Conservation (phyloP, 2,888 invertebrate species). For the Azorinus chamasolen region DNA sequence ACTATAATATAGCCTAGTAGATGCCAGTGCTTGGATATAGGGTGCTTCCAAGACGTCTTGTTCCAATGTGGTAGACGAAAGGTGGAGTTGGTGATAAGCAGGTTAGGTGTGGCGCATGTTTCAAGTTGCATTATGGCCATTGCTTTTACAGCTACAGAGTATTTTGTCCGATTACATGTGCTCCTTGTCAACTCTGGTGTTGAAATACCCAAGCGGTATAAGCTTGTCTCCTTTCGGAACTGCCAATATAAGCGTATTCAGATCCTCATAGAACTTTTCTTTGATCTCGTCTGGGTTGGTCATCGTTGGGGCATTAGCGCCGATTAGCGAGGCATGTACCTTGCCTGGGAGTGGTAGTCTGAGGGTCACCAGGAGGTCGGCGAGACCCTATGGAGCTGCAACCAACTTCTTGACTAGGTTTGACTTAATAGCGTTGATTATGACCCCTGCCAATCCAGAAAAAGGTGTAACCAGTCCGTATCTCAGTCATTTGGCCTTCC, state of each 20-base stretch:
- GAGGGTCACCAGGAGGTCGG: not conserved
- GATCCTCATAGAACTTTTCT: not conserved
- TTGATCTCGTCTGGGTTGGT: no score
- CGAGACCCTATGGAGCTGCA: not conserved
- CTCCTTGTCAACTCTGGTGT: constrained; percentile 28
- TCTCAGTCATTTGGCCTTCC: constrained; percentile 13
- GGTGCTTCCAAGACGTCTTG: not conserved
- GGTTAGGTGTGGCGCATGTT: not conserved
- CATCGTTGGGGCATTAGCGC: constrained; percentile 23
- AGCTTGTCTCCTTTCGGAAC: constrained; percentile 15
- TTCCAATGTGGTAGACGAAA: not conserved
- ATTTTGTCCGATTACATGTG: constrained; percentile 21
- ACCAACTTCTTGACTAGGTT: not conserved
- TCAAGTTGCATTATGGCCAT: not conserved
- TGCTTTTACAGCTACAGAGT: constrained; percentile 2
- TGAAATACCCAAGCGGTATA: constrained; percentile 24
- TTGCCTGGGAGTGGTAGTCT: not conserved
- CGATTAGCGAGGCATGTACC: not conserved
- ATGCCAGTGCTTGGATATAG: no score
- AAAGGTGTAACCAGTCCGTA: constrained; percentile 3
- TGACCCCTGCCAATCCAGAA: constrained; percentile 8
- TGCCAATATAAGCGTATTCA: not conserved
- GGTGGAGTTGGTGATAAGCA: not conserved
- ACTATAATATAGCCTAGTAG: no score
- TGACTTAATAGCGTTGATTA: not conserved